Evolutionary conservation across 2,888 invertebrate genomes (phyloP).

Genomic region (Odontomyia ornata): DNA sequence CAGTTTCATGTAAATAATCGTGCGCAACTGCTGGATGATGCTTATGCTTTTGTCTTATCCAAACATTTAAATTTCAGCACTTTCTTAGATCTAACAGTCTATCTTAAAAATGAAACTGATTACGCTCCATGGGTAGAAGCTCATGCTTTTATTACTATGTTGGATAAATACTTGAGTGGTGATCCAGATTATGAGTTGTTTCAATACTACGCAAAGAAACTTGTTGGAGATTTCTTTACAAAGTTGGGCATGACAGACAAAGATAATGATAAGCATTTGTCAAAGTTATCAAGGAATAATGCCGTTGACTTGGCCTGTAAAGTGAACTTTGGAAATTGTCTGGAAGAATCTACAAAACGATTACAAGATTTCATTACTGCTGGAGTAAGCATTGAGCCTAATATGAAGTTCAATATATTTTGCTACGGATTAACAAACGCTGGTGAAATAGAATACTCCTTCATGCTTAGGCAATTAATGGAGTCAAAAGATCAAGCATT

Average conservation of each 20-base stretch:
- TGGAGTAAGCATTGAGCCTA: slow-evolving; percentile 56
- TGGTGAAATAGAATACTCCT: slow-evolving; percentile 69
- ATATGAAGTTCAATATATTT: slow-evolving; percentile 58
- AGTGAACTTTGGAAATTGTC: slow-evolving; percentile 27
- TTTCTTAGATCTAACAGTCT: slow-evolving; percentile 56
- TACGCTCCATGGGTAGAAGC: slow-evolving; percentile 61
- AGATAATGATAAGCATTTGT: slow-evolving; percentile 25
- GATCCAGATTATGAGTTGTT: slow-evolving; percentile 55
- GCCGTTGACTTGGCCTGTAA: slow-evolving; percentile 46
- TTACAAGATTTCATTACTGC: slow-evolving; percentile 49
- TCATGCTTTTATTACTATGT: slow-evolving; percentile 41
- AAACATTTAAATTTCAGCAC: slow-evolving; percentile 55
- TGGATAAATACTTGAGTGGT: neutral
- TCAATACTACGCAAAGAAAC: slow-evolving; percentile 53
- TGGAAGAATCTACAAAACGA: slow-evolving; percentile 50
- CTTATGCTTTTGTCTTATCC: slow-evolving; percentile 66
- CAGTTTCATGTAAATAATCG: slow-evolving; percentile 77
- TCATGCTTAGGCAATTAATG: slow-evolving; percentile 68
- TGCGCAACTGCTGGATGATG: slow-evolving; percentile 84
- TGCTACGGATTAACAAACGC: slow-evolving; percentile 61
- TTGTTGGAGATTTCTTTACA: slow-evolving; percentile 37
- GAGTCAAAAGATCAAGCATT: slow-evolving; percentile 67
- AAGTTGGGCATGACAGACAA: slow-evolving; percentile 30
- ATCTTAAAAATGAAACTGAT: slow-evolving; percentile 58
- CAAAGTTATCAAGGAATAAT: slow-evolving; percentile 33